Evolutionary conservation across 2,113 vertebrate species (phyloP).

Genomic region (Perccottus glenii): DNA sequence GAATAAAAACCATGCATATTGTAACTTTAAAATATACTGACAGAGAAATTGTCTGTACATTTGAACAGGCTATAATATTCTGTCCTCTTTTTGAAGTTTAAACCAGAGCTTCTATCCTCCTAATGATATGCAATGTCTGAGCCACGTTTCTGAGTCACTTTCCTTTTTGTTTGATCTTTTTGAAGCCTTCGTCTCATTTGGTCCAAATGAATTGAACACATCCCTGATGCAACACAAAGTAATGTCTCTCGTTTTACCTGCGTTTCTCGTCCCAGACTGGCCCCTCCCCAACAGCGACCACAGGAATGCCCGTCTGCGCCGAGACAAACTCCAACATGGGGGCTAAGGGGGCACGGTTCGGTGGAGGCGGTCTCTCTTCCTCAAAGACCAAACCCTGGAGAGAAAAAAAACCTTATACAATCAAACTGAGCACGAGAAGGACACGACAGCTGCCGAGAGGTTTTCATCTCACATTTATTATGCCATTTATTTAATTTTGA

Average conservation of each 20-base stretch:
- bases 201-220: slow-evolving; percentile 9
- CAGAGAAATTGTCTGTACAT: no score
- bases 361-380: slow-evolving; percentile 84
- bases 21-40: no score
- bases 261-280: slow-evolving; percentile 89
- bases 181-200: neutral
- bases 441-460: neutral
- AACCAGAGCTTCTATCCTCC: neutral
- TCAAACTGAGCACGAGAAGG: neutral
- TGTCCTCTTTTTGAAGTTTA: no score
- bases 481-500: no score
- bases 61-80: no score
- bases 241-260: slow-evolving; percentile 79
- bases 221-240: slow-evolving; percentile 29
- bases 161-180: slow-evolving; percentile 2
- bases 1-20: no score
- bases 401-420: neutral
- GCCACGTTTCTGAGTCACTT: neutral
- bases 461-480: no score
- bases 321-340: slow-evolving; percentile 95
- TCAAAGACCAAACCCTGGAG: slow-evolving; percentile 92
- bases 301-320: slow-evolving; percentile 91
- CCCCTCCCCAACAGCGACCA: slow-evolving; percentile 91
- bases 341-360: slow-evolving; percentile 84
- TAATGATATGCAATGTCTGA: neutral